Evolutionary conservation across 1,140 invertebrate species (phyloP).

Genomic region (Drosophila pseudoobscura): DNA sequence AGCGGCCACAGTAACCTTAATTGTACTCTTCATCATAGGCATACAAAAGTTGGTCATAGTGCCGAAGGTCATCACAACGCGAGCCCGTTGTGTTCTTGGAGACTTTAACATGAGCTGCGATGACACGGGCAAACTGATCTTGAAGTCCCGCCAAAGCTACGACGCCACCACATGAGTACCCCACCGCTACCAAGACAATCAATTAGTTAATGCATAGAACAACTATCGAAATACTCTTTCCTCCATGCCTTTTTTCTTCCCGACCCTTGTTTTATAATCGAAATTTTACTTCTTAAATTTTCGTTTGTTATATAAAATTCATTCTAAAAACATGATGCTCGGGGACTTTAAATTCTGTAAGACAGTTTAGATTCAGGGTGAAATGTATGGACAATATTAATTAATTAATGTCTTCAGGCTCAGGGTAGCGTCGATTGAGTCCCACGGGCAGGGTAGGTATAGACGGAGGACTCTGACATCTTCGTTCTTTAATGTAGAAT

Average conservation of each 20-base stretch:
- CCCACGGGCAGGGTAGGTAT: too few relatives aligned
- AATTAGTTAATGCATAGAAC: constrained; percentile 40
- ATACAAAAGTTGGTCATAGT: constrained; percentile 98
- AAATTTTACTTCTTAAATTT: constrained; percentile 3
- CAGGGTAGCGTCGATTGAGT: too few relatives aligned
- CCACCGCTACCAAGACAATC: constrained; percentile 30
- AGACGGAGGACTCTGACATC: too few relatives aligned
- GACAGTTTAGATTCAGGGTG: too few relatives aligned
- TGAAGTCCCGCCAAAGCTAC: constrained; percentile 90
- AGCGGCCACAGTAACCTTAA: constrained; percentile 92
- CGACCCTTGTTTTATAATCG: constrained; percentile 50
- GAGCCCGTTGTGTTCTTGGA: constrained; percentile 93
- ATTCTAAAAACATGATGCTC: too few relatives aligned
- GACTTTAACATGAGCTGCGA: constrained; percentile 99
- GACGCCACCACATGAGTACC: constrained; percentile 72
- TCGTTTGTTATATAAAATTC: too few relatives aligned
- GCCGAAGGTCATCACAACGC: constrained; percentile 96
- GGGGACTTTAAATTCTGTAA: too few relatives aligned
- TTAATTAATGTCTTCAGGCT: too few relatives aligned
- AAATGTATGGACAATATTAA: too few relatives aligned
- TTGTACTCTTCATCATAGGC: constrained; percentile 94
- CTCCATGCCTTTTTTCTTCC: constrained; percentile 29
- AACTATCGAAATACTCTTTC: constrained; percentile 12
- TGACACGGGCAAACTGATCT: constrained; percentile 95
- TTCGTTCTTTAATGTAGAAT: too few relatives aligned